A percentile compares a stretch with the other conserved stretches of the same genome.
These are phyloP conservation scores for Lordiphosa andalusiaca DNA, from an alignment of 2,888 invertebrate species.

Conservation along the genomic window DNA sequence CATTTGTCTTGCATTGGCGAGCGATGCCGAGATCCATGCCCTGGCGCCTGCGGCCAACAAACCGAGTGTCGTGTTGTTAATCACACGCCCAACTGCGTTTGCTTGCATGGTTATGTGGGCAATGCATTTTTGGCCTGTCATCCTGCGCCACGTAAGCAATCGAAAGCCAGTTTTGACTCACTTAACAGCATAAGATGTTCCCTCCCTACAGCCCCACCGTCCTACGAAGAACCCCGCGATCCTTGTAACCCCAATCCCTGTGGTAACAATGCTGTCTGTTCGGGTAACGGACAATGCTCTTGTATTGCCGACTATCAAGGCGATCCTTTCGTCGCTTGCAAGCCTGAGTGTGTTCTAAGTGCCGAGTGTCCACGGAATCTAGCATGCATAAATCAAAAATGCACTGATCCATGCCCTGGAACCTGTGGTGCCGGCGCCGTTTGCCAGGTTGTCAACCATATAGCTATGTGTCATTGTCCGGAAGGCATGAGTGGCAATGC, in stretches of 20 bases:
- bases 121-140: constrained; percentile 85
- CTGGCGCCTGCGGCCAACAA: constrained; percentile 87
- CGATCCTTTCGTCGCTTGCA: constrained; percentile 85
- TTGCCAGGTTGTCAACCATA: constrained; percentile 87
- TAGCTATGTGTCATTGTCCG: constrained; percentile 87
- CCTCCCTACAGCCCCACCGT: constrained; percentile 46
- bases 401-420: constrained; percentile 86
- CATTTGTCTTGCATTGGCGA: constrained; percentile 88
- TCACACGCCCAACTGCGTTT: constrained; percentile 88
- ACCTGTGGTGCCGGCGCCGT: constrained; percentile 86
- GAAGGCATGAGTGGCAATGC: constrained; percentile 88
- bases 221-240: constrained; percentile 78
- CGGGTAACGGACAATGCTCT: constrained; percentile 83
- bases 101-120: constrained; percentile 86
- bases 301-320: constrained; percentile 87
- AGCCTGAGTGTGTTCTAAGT: constrained; percentile 87
- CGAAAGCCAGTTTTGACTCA: not conserved
- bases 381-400: constrained; percentile 86
- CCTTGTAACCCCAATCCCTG: constrained; percentile 88
- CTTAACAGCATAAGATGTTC: not conserved
- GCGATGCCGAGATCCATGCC: constrained; percentile 90
- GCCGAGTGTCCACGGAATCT: constrained; percentile 85
- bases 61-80: constrained; percentile 85
- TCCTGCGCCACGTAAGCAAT: constrained; percentile 60
- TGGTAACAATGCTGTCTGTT: constrained; percentile 88